Base-by-base conservation (phyloP, 2,888 invertebrate genomes). In the Stenotaenia linearis region DNA sequence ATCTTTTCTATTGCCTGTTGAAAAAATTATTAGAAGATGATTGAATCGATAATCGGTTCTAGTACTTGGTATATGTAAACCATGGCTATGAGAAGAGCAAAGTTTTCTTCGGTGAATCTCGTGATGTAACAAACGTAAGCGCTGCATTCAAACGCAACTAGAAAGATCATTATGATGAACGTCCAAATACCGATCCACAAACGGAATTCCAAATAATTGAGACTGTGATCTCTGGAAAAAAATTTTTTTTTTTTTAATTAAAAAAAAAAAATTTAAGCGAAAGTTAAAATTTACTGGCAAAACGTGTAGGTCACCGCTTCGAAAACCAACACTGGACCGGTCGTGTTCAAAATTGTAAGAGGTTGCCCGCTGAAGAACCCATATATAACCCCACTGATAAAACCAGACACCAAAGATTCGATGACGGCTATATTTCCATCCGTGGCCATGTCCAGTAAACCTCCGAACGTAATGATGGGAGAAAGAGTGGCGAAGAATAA, bases 401-500 rank as follows among this genome's bases (percentile, higher is more conserved):
- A 83, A 23, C 87, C 88, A 25, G 88, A 86, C 77, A 89, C 83
- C 2, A 90, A 83, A 82, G 88, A 88, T 84, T 90, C 90, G 82
- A 89, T 85, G 1, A 89, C 89, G n/a, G 89, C 87, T 87, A 89
- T 88, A 81, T 87, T 84, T 75, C 87, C 85, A 78, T 88, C 86
- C 0, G 89, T 89, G 10, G 88, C 87, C 78, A 87, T 86, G 80
- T 88, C 88, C 45, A 89, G 84, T 37, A 89, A 84, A 23, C 88
- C 89, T 15, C 89, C 89, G 83, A 89, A 89, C 2, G 89, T 88
- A 77, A 89, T 88, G 80, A 89, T 88, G 4, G 89, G 89, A 0
- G 89, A 88, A 61, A 89, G 84, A 40, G 88, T 86, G 23, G 88
- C 89, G 81, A 89, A 87, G 83, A 88, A 89, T 83, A 89, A 85